Base-by-base conservation (phyloP, 2,113 vertebrate genomes). In the Odontophorus gujanensis region DNA sequence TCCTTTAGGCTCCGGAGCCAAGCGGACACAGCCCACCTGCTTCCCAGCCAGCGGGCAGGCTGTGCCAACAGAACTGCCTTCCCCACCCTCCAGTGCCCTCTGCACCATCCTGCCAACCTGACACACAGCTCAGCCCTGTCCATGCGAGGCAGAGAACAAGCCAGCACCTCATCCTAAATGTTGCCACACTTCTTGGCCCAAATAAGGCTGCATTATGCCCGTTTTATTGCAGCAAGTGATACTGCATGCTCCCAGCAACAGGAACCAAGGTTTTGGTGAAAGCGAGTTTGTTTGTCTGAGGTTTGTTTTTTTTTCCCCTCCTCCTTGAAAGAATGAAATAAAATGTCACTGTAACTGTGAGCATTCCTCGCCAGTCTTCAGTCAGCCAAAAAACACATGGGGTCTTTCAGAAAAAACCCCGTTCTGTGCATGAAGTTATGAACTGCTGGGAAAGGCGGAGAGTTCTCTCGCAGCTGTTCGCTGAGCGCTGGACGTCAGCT, bases 371-470 rank as follows among this genome's bases (percentile, higher is more conserved):
- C 61, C 79, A 89, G 72, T 24, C 50, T 51, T 85, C 82, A 61
- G 47, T 38, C 91, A 90, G 93, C 96, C 93, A 94, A 96, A 84
- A 95, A 53, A 78, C 85, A 96, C 91, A 97, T 2, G 7, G 81
- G 48, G 69, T 72, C 80, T 84, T 86, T 95, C 86, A 79, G 85
- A 86, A 89, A 82, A 95, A 91, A 30, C 62, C 38, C 68, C 48
- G 40, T 85, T 81, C 79, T 81, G 73, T 45, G 90, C 82, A 79
- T 4, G 2, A 81, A 83, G 73, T 95, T 95, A 95, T 95, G 95
- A 95, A 93, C 73, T 93, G 87, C 85, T 88, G 82, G 76, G 80
- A 96, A 91, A 83, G 48, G 83, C 87, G 86, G 72, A 69, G 92
- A 92, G 80, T 63, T 95, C 76, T 91, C 92, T 90, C 86, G 87